Evolutionary conservation across 2,888 invertebrate genomes (phyloP), one percentile per base, ranked within the genome.

Genomic region (Pheosia gnoma): DNA sequence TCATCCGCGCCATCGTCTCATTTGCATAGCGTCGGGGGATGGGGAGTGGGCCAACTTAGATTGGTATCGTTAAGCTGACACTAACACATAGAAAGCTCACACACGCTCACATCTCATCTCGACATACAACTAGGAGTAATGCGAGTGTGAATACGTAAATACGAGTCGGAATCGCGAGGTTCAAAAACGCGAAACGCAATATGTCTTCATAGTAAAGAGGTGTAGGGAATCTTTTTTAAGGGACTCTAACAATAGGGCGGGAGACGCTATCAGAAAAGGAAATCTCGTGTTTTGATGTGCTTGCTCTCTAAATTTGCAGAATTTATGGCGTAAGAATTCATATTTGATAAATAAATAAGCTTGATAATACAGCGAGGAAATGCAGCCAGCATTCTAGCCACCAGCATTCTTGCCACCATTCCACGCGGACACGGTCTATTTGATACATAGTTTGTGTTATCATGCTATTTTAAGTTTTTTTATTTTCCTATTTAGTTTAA

Each of bases 131-230:
- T 87, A 87, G 86, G 82, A 88, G 90, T 92, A 92, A 92, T 91
- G 91, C 88, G 90, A 91, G 90, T 91, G 92, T 91, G 92, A 92
- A 92, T 93, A 92, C 89, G 92, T 91, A 93, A 92, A 93, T 93
- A 93, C 89, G 86, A 86, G 86, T 86, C 84, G 90, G 89, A 89
- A 90, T 90, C 90, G 92, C 89, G 91, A 90, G 87, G 87, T 91
- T 92, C 91, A 92, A 93, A 92, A 93, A 92, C 91, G 91, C 89
- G 91, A 91, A 92, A 91, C 90, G 92, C 88, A 91, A 92, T 93
- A 92, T 93, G 93, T 92, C 93, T 93, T 92, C 88, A 91, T 92
- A 84, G 85, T 81, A 76, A 80, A 80, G 80, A 84, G 87, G 89
- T 88, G 88, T 88, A 86, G 86, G 88, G 86, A 91, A 88, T 90